Evolutionary conservation across 2,797 vertebrate genomes (phyloP).

Genomic region (Gymnoscopelus braueri): DNA sequence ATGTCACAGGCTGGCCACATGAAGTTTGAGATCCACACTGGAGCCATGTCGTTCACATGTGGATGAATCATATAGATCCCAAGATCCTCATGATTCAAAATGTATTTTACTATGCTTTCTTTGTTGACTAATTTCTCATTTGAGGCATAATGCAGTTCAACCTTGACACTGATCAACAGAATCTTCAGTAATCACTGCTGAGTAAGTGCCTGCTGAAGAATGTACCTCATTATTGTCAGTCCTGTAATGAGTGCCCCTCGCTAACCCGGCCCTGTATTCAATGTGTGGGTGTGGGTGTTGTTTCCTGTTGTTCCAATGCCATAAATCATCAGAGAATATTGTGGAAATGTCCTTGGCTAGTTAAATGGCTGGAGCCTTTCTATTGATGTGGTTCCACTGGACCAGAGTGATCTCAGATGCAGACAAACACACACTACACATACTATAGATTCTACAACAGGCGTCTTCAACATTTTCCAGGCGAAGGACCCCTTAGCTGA

Average conservation of each 20-base stretch:
- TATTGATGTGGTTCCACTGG: conserved; percentile 27
- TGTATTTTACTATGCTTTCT: too few species aligned
- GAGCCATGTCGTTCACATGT: too few species aligned
- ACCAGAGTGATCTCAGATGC: conserved; percentile 18
- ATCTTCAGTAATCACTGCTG: neutral
- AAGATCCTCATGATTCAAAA: too few species aligned
- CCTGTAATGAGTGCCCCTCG: neutral
- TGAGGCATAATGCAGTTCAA: neutral
- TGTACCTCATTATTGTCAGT: neutral
- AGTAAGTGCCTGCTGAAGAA: neutral
- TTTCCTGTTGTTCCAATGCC: conserved; percentile 32
- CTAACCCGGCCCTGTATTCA: conserved; percentile 18
- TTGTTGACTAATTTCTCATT: neutral
- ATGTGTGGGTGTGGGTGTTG: conserved; percentile 17
- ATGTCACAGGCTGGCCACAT: too few species aligned
- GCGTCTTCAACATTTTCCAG: too few species aligned
- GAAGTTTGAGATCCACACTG: too few species aligned
- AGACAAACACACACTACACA: neutral
- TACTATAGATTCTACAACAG: neutral
- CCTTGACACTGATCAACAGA: neutral
- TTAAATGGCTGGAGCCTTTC: conserved; percentile 41
- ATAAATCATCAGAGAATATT: conserved; percentile 40
- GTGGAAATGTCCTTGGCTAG: conserved; percentile 21
- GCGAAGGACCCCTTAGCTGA: too few species aligned
- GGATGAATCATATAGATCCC: too few species aligned